Evolutionary conservation across 2,888 invertebrate species (phyloP).

Genomic region (Oligia strigilis): DNA sequence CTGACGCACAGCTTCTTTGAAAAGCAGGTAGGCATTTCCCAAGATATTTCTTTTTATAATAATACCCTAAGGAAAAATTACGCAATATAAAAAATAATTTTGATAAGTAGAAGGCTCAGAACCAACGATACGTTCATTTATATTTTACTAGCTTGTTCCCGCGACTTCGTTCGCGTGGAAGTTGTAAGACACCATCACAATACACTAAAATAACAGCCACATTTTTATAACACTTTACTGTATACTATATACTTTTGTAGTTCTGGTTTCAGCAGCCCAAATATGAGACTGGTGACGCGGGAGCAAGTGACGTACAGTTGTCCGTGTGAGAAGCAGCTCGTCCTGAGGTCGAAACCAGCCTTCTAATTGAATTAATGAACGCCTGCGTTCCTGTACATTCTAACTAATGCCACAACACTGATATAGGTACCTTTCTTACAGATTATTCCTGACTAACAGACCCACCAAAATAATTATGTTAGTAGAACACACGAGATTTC

Average conservation of each 20-base stretch:
- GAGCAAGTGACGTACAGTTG: no score
- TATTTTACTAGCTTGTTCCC: conserved; percentile 19
- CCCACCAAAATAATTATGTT: no score
- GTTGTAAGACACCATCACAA: background rate
- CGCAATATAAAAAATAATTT: conserved; percentile 34
- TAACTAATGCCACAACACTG: no score
- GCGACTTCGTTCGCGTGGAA: background rate
- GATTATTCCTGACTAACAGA: no score
- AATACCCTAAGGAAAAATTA: conserved; percentile 39
- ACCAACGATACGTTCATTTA: conserved; percentile 21
- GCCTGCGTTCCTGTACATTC: no score
- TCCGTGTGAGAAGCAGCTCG: no score
- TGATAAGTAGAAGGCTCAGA: conserved; percentile 18
- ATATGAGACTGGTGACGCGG: background rate
- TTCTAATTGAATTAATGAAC: no score
- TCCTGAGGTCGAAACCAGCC: no score
- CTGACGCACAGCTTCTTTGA: conserved; percentile 23
- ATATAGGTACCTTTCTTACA: no score
- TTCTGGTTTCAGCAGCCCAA: background rate
- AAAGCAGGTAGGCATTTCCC: conserved; percentile 11
- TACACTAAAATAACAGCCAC: background rate
- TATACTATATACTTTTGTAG: no score
- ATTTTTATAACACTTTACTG: background rate
- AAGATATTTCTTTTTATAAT: conserved; percentile 31
- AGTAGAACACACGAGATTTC: no score